These are phyloP conservation scores for Ceratosolen fusciceps DNA, from an alignment of 1,140 invertebrate species.

Conservation along the genomic window DNA sequence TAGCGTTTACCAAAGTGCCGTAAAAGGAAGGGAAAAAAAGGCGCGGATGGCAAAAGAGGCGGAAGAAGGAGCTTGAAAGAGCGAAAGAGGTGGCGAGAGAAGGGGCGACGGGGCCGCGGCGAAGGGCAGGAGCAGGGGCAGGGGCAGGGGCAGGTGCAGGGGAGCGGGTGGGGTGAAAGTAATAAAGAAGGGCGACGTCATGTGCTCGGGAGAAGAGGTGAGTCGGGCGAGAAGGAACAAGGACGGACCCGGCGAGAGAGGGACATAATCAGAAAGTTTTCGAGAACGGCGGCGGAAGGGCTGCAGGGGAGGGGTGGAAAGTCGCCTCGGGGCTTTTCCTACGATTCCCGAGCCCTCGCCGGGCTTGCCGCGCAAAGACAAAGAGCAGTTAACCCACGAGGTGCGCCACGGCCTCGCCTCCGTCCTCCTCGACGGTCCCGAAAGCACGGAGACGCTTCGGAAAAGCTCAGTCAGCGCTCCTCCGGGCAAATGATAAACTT, in stretches of 20 bases:
- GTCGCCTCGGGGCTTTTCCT: constrained; percentile 12
- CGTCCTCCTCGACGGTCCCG: background rate
- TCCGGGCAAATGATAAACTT: constrained; percentile 40
- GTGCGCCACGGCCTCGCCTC: constrained; percentile 1
- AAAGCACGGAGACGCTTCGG: background rate
- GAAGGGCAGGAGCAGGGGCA: background rate
- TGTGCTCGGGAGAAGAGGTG: background rate
- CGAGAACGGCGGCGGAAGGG: background rate
- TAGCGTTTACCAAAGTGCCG: constrained; percentile 9
- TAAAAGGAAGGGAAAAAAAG: background rate
- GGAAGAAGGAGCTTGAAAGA: background rate
- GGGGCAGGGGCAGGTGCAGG: background rate
- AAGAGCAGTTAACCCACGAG: constrained; percentile 29
- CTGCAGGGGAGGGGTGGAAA: background rate
- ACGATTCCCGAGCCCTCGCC: background rate
- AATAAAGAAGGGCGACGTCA: constrained; percentile 12
- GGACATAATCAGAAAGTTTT: too few relatives aligned
- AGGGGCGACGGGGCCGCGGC: too few relatives aligned
- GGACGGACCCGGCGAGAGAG: background rate
- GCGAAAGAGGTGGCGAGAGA: background rate
- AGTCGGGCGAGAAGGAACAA: constrained; percentile 24
- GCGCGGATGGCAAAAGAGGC: background rate
- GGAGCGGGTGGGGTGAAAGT: constrained; percentile 20
- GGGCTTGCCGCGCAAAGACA: constrained; percentile 6
- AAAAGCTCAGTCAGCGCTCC: constrained; percentile 17